Conservation (phyloP, 2,797 vertebrate genomes). For the Gymnodraco acuticeps region DNA sequence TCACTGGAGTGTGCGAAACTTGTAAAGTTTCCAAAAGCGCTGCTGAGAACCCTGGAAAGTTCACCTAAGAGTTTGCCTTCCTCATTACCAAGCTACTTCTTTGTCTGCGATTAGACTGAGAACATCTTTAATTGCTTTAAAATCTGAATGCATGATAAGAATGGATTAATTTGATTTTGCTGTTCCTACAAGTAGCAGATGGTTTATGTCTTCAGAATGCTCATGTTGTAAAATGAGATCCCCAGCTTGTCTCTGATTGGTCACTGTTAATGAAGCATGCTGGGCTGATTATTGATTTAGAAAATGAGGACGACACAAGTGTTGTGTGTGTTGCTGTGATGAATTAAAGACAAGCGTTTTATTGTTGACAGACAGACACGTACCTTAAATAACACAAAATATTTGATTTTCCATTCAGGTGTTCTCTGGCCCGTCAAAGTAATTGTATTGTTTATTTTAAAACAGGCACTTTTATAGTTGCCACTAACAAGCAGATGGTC, state of each 20-base stretch:
- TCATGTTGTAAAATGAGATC: conserved; percentile 99
- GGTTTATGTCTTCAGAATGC: conserved; percentile 99
- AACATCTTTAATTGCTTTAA: conserved; percentile 99
- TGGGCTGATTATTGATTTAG: conserved; percentile 99
- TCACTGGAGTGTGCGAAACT: conserved; percentile 98
- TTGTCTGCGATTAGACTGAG: conserved; percentile 99
- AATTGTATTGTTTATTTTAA: conserved; percentile 99
- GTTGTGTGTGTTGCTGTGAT: conserved; percentile 98
- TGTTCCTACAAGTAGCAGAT: conserved; percentile 99
- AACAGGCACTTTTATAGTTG: conserved; percentile 98
- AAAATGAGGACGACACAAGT: conserved; percentile 99
- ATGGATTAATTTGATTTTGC: conserved; percentile 99
- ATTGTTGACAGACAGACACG: conserved; percentile 93
- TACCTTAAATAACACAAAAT: conserved; percentile 97
- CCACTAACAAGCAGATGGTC: conserved; percentile 99
- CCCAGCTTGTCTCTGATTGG: conserved; percentile 99
- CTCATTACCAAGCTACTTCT: conserved; percentile 99
- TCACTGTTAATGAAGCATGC: conserved; percentile 99
- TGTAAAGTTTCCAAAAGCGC: conserved; percentile 99
- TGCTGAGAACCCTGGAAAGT: conserved; percentile 99
- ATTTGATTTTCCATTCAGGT: conserved; percentile 98
- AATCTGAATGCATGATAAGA: conserved; percentile 99
- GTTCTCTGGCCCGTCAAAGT: conserved; percentile 96
- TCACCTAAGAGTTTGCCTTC: conserved; percentile 99
- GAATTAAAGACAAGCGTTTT: conserved; percentile 99